A percentile compares a stretch with the other conserved stretches of the same genome.
Conservation (phyloP, 2,113 vertebrate genomes). For the Eleginops maclovinus region DNA sequence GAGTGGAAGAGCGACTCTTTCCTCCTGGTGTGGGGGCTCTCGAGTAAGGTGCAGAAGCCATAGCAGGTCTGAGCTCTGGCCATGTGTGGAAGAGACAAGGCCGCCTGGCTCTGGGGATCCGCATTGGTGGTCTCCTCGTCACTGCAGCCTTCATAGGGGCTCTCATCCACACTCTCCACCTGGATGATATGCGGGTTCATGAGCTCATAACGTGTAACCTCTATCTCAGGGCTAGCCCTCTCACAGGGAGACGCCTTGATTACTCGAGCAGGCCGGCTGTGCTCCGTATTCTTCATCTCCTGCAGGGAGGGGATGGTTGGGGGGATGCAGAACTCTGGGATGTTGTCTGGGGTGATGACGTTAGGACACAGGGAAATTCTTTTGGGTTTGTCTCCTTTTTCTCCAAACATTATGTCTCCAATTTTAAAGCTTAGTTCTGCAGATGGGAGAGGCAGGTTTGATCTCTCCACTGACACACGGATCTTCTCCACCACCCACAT, state of each 20-base stretch:
- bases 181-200: slow-evolving; percentile 86
- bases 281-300: slow-evolving; percentile 71
- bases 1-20: slow-evolving; percentile 93
- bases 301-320: slow-evolving; percentile 77
- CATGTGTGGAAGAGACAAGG: slow-evolving; percentile 90
- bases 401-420: slow-evolving; percentile 82
- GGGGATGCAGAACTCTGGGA: slow-evolving; percentile 87
- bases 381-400: slow-evolving; percentile 78
- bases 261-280: slow-evolving; percentile 45
- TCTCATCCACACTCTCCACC: slow-evolving; percentile 89
- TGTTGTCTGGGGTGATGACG: slow-evolving; percentile 86
- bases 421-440: slow-evolving; percentile 81
- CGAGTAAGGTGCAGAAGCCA: slow-evolving; percentile 90
- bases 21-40: slow-evolving; percentile 91
- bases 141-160: slow-evolving; percentile 72
- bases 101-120: slow-evolving; percentile 91
- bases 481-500: slow-evolving; percentile 86
- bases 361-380: slow-evolving; percentile 80
- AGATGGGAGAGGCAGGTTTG: slow-evolving; percentile 74
- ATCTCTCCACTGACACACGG: slow-evolving; percentile 81
- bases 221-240: slow-evolving; percentile 59
- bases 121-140: slow-evolving; percentile 89
- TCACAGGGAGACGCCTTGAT: slow-evolving; percentile 57
- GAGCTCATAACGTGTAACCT: slow-evolving; percentile 51
- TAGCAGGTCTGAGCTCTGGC: slow-evolving; percentile 89